phyloP scores from a whole-genome alignment of 2,113 vertebrate species.

The Pipa parva region DNA sequence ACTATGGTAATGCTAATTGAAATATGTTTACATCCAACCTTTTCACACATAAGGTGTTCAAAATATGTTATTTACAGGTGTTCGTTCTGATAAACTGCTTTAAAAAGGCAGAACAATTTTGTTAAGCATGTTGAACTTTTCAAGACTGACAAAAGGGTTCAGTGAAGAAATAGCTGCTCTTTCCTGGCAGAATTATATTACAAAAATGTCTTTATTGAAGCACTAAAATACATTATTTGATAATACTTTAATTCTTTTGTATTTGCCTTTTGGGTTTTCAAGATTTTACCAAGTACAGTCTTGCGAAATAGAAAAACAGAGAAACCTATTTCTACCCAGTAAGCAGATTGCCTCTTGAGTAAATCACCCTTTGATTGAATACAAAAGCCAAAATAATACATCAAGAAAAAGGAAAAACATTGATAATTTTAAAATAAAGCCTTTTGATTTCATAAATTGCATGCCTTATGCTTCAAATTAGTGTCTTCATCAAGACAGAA shows the following conservation, averaged over 20 bases:
- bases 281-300: conserved; percentile 54
- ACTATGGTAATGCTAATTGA: conserved; percentile 1
- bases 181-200: conserved; percentile 49
- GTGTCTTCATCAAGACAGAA: conserved; percentile 72
- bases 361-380: conserved; percentile 55
- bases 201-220: conserved; percentile 54
- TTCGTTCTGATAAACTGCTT: neutral
- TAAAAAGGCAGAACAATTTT: conserved; percentile 16
- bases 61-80: conserved; percentile 2
- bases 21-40: neutral
- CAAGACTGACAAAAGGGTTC: conserved; percentile 11
- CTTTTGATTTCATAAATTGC: conserved; percentile 63
- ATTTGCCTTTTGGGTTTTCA: conserved; percentile 45
- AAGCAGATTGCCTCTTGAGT: conserved; percentile 63
- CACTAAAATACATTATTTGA: conserved; percentile 49
- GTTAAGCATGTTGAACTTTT: conserved; percentile 3
- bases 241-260: conserved; percentile 54
- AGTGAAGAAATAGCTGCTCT: conserved; percentile 51
- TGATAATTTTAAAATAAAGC: conserved; percentile 70
- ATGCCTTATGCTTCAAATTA: conserved; percentile 70
- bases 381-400: conserved; percentile 62
- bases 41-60: neutral
- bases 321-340: conserved; percentile 56
- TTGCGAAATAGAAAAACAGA: conserved; percentile 50
- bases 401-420: conserved; percentile 66